phyloP scores from a whole-genome alignment of 1,140 invertebrate genomes.

The Tribolium madens region DNA sequence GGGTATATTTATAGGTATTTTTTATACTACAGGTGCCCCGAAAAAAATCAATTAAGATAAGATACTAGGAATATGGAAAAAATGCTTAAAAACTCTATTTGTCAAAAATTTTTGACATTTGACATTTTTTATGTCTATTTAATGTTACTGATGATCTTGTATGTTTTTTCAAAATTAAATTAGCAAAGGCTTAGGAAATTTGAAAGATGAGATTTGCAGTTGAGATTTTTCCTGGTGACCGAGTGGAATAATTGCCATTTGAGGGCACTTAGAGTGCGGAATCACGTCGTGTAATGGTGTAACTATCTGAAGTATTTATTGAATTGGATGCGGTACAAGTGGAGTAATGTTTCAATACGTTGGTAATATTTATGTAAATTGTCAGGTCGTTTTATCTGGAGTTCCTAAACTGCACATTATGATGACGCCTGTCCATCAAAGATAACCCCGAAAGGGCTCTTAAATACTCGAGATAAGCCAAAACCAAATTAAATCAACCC shows the following conservation, averaged over 20 bases:
- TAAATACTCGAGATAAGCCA: neutral
- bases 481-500: slow-evolving; percentile 19
- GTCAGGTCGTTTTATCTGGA: neutral
- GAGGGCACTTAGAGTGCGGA: neutral
- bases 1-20: no score
- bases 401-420: slow-evolving; percentile 21
- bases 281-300: slow-evolving; percentile 20
- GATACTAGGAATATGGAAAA: no score
- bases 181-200: no score
- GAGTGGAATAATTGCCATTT: slow-evolving; percentile 14
- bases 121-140: no score
- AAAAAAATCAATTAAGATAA: no score
- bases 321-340: slow-evolving; percentile 13
- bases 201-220: neutral
- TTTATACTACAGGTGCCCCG: no score
- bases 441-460: slow-evolving; percentile 1
- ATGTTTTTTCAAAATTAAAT: no score
- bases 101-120: no score
- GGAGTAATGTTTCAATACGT: slow-evolving; percentile 12
- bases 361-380: slow-evolving; percentile 42
- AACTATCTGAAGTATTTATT: slow-evolving; percentile 40
- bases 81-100: no score
- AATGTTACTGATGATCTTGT: no score
- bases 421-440: slow-evolving; percentile 2
- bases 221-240: neutral